These are phyloP conservation scores for Eumerus sabulonum DNA, from an alignment of 2,888 invertebrate genomes.

Conservation along the genomic window DNA sequence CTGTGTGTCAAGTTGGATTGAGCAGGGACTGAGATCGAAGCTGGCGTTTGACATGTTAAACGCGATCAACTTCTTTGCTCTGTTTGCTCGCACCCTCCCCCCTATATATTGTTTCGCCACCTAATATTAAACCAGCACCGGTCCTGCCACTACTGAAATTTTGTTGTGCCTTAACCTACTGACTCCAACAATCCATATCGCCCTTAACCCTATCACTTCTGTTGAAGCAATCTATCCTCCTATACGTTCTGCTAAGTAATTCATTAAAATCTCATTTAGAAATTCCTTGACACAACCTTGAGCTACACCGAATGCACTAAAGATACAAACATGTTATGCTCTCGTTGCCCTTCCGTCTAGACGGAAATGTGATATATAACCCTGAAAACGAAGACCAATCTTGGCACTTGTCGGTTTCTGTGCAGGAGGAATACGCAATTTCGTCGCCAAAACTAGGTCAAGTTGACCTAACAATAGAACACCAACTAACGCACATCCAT, in stretches of 20 bases:
- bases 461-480: constrained; percentile 21
- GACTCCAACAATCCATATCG: no score
- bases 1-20: no score
- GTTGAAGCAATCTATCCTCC: no score
- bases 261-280: constrained; percentile 1
- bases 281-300: neutral
- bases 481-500: constrained; percentile 19
- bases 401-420: constrained; percentile 27
- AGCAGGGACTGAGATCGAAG: no score
- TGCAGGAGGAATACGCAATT: constrained; percentile 30
- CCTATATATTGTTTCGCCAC: no score
- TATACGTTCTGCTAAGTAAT: neutral
- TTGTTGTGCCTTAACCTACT: no score
- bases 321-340: neutral
- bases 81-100: no score
- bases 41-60: no score
- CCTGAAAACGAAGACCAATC: constrained; percentile 29
- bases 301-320: neutral
- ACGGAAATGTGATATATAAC: constrained; percentile 30
- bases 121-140: no score
- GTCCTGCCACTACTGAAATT: no score
- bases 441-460: constrained; percentile 37
- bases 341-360: constrained; percentile 43
- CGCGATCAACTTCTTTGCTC: no score
- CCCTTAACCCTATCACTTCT: no score